These are phyloP conservation scores for Coccyzus lansbergi DNA, from an alignment of 2,797 vertebrate genomes.

Conservation along the genomic window DNA sequence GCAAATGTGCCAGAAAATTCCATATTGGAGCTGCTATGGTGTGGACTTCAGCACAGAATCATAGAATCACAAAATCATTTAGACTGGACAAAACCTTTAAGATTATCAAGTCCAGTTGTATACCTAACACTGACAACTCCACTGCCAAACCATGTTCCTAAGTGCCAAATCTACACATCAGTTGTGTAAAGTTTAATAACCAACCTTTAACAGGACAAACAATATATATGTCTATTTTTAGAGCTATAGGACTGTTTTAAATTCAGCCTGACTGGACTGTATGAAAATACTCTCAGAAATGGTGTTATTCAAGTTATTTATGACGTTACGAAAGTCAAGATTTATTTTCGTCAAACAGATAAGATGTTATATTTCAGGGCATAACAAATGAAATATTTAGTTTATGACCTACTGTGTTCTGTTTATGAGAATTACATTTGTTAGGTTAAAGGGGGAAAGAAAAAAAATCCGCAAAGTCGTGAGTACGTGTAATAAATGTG, in stretches of 20 bases:
- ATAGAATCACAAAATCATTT: too few species aligned
- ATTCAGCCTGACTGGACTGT: not conserved
- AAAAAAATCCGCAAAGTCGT: not conserved
- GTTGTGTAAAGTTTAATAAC: not conserved
- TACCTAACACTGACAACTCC: too few species aligned
- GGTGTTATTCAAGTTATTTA: conserved; percentile 19
- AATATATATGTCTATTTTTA: conserved; percentile 3
- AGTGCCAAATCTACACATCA: too few species aligned
- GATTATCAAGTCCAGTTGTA: too few species aligned
- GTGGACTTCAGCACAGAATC: not conserved
- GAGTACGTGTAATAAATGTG: not conserved
- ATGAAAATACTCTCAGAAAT: conserved; percentile 13
- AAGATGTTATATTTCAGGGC: not conserved
- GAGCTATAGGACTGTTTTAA: not conserved
- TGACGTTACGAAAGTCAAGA: not conserved
- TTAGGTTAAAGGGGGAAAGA: not conserved
- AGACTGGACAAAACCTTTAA: too few species aligned
- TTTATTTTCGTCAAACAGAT: conserved; percentile 18
- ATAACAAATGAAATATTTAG: conserved; percentile 15
- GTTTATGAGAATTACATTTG: not conserved
- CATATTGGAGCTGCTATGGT: not conserved
- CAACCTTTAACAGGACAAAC: conserved; percentile 12
- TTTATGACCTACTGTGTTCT: not conserved
- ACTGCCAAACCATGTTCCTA: too few species aligned
- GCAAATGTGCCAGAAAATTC: conserved; percentile 23